phyloP scores from a whole-genome alignment of 2,113 vertebrate species.

The Microcebus ravelobensis region DNA sequence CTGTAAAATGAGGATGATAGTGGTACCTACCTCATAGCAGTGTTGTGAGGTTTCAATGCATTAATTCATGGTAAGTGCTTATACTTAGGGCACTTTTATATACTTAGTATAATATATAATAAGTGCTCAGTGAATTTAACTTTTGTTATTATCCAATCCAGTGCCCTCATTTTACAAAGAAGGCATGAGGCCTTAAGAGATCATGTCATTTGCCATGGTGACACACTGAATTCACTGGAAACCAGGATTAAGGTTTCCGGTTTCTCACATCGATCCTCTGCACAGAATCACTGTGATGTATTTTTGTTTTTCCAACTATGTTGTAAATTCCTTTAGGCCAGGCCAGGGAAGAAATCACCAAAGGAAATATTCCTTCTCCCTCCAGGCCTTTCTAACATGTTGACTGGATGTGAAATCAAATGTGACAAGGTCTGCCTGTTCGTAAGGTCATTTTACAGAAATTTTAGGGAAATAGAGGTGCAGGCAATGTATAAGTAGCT shows the following conservation, averaged over 20 bases:
- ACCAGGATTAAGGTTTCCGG: background rate
- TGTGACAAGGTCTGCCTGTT: background rate
- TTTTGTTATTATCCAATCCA: background rate
- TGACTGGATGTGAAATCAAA: background rate
- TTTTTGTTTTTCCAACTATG: conserved; percentile 1
- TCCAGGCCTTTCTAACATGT: background rate
- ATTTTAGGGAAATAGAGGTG: background rate
- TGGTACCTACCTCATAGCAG: background rate
- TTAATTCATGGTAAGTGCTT: background rate
- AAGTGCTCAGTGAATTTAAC: background rate
- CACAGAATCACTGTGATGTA: background rate
- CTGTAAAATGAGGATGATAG: background rate
- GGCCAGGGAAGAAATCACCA: background rate
- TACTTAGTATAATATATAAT: background rate
- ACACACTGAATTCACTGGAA: background rate
- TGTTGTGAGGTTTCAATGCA: background rate
- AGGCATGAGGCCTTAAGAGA: background rate
- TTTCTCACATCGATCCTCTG: background rate
- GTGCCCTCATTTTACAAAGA: background rate
- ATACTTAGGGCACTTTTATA: no score
- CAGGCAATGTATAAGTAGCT: background rate
- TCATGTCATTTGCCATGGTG: background rate
- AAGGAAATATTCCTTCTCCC: background rate
- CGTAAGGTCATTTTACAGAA: background rate
- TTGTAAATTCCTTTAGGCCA: background rate